These are phyloP conservation scores for Labrus mixtus DNA, from an alignment of 2,113 vertebrate species.

Conservation along the genomic window DNA sequence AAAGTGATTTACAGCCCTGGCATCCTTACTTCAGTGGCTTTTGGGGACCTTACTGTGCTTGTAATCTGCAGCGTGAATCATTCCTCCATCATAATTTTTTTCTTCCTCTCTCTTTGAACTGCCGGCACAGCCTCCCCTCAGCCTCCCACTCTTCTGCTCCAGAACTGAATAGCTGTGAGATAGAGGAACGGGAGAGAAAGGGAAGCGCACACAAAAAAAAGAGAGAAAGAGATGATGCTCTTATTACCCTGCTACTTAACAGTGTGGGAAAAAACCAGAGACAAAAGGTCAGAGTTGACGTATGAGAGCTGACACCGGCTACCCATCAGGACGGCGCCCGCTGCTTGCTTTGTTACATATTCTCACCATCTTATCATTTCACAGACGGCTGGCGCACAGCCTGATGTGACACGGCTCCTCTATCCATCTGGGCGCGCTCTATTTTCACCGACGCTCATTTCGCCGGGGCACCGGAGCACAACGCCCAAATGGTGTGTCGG, in stretches of 20 bases:
- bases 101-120: constrained; percentile 55
- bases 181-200: constrained; percentile 1
- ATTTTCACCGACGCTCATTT: constrained; percentile 73
- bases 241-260: constrained; percentile 41
- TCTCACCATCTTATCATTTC: constrained; percentile 68
- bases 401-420: constrained; percentile 59
- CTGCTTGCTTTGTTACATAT: constrained; percentile 66
- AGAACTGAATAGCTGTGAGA: constrained; percentile 44
- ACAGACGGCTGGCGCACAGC: constrained; percentile 62
- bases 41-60: constrained; percentile 49
- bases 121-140: constrained; percentile 32
- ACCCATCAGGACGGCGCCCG: constrained; percentile 44
- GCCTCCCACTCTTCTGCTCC: constrained; percentile 44
- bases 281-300: constrained; percentile 61
- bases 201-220: not conserved
- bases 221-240: constrained; percentile 17
- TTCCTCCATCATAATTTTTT: constrained; percentile 60
- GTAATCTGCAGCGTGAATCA: constrained; percentile 47
- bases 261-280: constrained; percentile 54
- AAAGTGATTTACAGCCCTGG: constrained; percentile 21
- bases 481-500: constrained; percentile 70
- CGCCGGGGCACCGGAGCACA: constrained; percentile 62
- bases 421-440: constrained; percentile 71
- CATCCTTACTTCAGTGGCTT: constrained; percentile 36
- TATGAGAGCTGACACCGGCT: constrained; percentile 44